These are phyloP conservation scores for Camelus bactrianus DNA, from an alignment of 2,113 vertebrate species.

Conservation along the genomic window DNA sequence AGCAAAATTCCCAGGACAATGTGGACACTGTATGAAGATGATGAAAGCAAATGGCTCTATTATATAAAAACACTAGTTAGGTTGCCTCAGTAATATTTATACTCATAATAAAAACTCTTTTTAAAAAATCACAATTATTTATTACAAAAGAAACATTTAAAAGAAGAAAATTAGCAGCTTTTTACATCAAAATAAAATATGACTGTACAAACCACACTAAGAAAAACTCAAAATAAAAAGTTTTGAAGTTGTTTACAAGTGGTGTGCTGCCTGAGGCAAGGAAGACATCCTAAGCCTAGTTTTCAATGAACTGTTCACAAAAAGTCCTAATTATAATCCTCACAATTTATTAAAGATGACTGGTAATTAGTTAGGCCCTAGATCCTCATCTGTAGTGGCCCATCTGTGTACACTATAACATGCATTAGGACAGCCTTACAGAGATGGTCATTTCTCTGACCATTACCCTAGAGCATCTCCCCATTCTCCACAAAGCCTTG, in stretches of 20 bases:
- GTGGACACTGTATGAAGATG: constrained; percentile 74
- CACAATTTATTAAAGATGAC: neutral
- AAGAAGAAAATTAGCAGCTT: constrained; percentile 26
- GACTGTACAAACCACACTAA: neutral
- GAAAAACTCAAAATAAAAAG: constrained; percentile 12
- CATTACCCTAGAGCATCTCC: neutral
- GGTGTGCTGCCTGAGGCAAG: neutral
- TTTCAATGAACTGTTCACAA: neutral
- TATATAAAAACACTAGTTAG: constrained; percentile 69
- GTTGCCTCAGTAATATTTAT: constrained; percentile 30
- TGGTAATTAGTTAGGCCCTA: constrained; percentile 14
- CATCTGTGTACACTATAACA: neutral
- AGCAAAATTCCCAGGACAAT: constrained; percentile 78
- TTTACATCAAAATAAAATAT: constrained; percentile 30
- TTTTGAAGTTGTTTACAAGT: constrained; percentile 47
- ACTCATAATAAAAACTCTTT: constrained; percentile 20
- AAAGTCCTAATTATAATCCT: neutral
- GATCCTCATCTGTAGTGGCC: neutral
- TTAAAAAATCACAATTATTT: constrained; percentile 8
- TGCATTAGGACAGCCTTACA: neutral
- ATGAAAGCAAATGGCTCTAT: constrained; percentile 76
- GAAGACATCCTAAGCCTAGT: neutral
- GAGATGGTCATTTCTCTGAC: neutral
- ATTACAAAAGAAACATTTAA: constrained; percentile 54
- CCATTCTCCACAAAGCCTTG: neutral